Base-by-base conservation (phyloP, 2,113 vertebrate species). In the Platysteira castanea region DNA sequence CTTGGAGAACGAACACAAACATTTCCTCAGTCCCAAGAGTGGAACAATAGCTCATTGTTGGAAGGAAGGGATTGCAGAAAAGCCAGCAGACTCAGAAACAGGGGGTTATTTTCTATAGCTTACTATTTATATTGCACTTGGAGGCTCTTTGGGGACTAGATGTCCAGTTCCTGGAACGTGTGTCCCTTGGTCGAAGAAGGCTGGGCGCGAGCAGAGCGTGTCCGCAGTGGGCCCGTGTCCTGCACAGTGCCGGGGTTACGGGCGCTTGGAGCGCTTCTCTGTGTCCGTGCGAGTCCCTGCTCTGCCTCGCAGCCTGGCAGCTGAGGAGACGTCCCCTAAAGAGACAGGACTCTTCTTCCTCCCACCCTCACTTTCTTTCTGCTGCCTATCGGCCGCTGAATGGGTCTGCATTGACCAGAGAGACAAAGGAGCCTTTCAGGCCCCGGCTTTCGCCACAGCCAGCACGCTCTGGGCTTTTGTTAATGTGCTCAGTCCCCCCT, bases 401-500 rank as follows among this genome's bases (percentile, higher is more conserved):
- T 97, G 97, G 95, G 94, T 95, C 92, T 41, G 92, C 97, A 97
- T 97, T 98, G 98, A 98, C 93, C 90, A 81, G 87, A 50, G 60
- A 82, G 93, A 98, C 97, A 98, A 98, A 98, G 97, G 89, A 61
- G 70, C 60, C 98, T 97, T 98, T 98, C 96, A 98, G 86, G 41
- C 84, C 52, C 69, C 1, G 37, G 82, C 75, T 88, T 95, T 88
- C 74, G 91, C 95, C 87, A 9, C 82, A 93, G 96, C 94, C 52
- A 57, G 78, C 75, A 64, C 35, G 53, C 94, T 82, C 82, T 70
- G 89, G 87, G 96, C 97, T 95, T 98, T 98, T 98, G 97, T 98
- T 94, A 95, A 60, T 81, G 67, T 41, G 70, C 74, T 96, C 37
- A 69, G 90, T 87, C 74, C 79, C 81, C 87, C 67, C 49, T 95